Evolutionary conservation across 2,797 vertebrate species (phyloP).

Genomic region (Lophotriccus pileatus): DNA sequence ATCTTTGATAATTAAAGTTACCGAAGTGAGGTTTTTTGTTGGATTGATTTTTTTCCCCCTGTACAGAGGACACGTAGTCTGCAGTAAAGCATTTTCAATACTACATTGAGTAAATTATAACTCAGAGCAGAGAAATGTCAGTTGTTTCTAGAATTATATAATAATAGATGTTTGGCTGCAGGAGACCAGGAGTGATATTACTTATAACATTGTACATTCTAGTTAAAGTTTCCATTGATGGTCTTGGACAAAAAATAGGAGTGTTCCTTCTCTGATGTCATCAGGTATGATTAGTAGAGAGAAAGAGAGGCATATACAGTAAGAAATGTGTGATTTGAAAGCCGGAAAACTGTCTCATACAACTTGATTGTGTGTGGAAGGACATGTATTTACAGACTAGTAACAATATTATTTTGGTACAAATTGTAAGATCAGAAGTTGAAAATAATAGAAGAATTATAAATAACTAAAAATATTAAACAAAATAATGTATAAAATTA

Average conservation of each 20-base stretch:
- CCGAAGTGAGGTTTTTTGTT: not conserved
- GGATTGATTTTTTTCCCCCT: not conserved
- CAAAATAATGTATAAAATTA: not conserved
- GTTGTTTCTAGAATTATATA: not conserved
- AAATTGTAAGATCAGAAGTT: not conserved
- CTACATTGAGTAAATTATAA: not conserved
- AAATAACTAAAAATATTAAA: not conserved
- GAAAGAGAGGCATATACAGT: not conserved
- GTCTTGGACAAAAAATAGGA: not conserved
- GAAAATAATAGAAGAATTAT: not conserved
- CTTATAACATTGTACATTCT: not conserved
- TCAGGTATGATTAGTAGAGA: not conserved
- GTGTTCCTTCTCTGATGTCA: not conserved
- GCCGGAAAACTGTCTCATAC: not conserved
- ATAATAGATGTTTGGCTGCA: not conserved
- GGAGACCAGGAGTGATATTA: not conserved
- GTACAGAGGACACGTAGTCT: not conserved
- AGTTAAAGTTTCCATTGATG: not conserved
- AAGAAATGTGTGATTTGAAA: not conserved
- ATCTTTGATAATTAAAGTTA: not conserved
- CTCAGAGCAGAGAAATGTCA: not conserved
- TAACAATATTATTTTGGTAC: not conserved
- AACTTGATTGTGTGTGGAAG: not conserved
- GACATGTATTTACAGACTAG: not conserved
- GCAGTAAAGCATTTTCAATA: not conserved